Evolutionary conservation across 2,113 vertebrate species (phyloP).

Genomic region (Zosterops japonicus): DNA sequence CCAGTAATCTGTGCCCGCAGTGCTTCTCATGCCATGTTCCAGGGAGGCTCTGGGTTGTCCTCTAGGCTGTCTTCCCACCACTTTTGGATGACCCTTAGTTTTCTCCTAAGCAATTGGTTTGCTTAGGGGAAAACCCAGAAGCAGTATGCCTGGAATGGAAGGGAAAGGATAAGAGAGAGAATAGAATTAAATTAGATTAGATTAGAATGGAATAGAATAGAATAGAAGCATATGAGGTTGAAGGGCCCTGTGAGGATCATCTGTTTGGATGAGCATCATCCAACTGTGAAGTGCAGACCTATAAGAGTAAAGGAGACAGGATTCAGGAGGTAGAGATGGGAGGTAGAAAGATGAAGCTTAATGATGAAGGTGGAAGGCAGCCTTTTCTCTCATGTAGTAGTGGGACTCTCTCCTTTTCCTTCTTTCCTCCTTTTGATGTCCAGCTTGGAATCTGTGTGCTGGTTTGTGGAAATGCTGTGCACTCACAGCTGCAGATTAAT

Average conservation of each 20-base stretch:
- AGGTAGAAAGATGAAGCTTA: background rate
- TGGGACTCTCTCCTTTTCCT: background rate
- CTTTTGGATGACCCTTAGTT: background rate
- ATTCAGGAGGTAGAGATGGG: background rate
- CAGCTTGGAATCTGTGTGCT: background rate
- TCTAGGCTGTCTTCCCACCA: background rate
- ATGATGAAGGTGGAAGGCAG: background rate
- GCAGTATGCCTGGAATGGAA: background rate
- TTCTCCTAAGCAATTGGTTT: background rate
- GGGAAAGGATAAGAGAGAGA: background rate
- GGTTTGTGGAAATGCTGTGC: background rate
- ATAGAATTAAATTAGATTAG: background rate
- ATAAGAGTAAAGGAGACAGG: background rate
- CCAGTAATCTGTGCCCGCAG: background rate
- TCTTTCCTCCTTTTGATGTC: background rate
- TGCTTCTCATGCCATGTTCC: background rate
- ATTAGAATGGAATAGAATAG: background rate
- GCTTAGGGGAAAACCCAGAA: background rate
- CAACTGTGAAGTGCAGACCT: fast-evolving
- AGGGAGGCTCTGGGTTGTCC: background rate
- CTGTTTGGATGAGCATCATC: background rate
- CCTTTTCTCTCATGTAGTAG: background rate
- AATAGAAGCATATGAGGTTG: background rate
- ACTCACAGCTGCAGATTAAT: background rate
- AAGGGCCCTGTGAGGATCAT: background rate